Evolutionary conservation across 2,797 vertebrate species (phyloP), one percentile per base, ranked within the genome.

Genomic region (Melanotaenia maccullochi): DNA sequence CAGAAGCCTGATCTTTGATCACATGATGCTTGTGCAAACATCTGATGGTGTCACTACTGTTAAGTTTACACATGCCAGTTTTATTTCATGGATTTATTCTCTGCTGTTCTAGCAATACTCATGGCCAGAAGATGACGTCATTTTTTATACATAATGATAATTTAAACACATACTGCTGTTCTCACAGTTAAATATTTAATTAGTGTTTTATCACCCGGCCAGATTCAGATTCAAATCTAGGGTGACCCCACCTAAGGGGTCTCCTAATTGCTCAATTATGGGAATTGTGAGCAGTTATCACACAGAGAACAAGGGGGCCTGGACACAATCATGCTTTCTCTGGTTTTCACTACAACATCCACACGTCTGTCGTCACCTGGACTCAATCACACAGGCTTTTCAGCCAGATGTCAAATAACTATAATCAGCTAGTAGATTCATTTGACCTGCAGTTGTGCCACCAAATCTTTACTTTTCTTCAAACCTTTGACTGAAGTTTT

Each of bases 231-330:
- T 86, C 64, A 82, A 71, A 81, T 84, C 68, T 36, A 22, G 55
- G 60, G 42, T 44, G 81, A 79, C 80, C 73, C 82, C 74, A 75
- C 81, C 87, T 80, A 69, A 16, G 38, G 69, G 75, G 63, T 71
- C 68, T 79, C n/a, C 85, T 90, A 91, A 93, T 91, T 90, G 87
- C 74, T 73, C 90, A 91, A 93, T 93, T 93, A 91, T 72, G 76
- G 77, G 65, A 91, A 85, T 76, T 92, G 51, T 68, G 61, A 88
- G 83, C 73, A 2, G 84, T 81, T 85, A 91, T 91, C 76, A 75
- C 60, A 78, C 64, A 24, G 66, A 71, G 57, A 55, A 79, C 70
- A 73, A 69, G 65, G 73, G 84, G 75, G 84, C 73, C 87, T 85
- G 90, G 88, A 79, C 64, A 78, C 74, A 30, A 73, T 91, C 86